These are phyloP conservation scores for Sinella curviseta DNA, from an alignment of 1,140 invertebrate species.

Conservation along the genomic window DNA sequence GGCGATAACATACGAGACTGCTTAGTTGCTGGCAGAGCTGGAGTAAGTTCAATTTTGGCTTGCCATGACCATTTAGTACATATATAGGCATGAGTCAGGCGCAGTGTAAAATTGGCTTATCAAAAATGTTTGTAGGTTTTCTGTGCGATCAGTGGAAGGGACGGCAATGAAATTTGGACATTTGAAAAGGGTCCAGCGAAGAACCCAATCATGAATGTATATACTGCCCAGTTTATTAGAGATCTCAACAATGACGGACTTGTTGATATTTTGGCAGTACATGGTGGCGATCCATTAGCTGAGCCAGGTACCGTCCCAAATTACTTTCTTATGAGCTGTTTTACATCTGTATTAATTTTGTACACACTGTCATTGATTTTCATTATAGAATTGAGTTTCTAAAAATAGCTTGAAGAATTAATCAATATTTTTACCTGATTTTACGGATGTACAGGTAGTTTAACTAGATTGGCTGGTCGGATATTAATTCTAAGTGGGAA, in stretches of 20 bases:
- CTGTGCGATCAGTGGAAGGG: constrained; percentile 66
- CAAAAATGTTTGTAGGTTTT: constrained; percentile 60
- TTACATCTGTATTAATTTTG: background rate
- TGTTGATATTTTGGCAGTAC: constrained; percentile 70
- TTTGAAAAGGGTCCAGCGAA: constrained; percentile 54
- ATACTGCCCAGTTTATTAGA: constrained; percentile 69
- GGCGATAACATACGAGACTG: constrained; percentile 72
- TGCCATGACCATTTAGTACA: constrained; percentile 34
- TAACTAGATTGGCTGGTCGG: constrained; percentile 58
- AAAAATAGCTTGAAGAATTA: background rate
- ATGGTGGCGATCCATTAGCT: constrained; percentile 63
- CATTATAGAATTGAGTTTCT: background rate
- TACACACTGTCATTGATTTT: constrained; percentile 10
- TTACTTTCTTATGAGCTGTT: background rate
- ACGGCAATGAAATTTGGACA: constrained; percentile 70
- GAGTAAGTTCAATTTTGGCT: constrained; percentile 60
- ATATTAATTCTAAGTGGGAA: constrained; percentile 71
- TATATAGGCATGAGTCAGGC: background rate
- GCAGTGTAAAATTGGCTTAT: background rate
- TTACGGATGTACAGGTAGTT: constrained; percentile 47
- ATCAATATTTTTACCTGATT: constrained; percentile 15
- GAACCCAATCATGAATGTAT: constrained; percentile 60
- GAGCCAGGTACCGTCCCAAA: constrained; percentile 53
- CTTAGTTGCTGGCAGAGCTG: constrained; percentile 69
- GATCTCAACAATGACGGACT: constrained; percentile 73